Evolutionary conservation across 2,888 invertebrate species (phyloP), one percentile per base, ranked within the genome.

Genomic region (Aproaerema taeniolella): DNA sequence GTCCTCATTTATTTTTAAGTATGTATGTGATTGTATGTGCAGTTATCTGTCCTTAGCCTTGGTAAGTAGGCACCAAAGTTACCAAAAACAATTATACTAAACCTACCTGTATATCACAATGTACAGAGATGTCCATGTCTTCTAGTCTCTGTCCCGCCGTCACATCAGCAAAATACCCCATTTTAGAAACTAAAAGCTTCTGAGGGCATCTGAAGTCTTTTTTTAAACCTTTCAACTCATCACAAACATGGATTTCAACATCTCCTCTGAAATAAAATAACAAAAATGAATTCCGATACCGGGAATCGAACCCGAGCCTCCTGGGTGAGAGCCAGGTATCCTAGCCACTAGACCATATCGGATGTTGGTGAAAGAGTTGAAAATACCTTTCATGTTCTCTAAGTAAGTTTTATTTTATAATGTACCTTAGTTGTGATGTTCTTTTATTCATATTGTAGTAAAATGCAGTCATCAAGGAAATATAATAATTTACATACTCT

Each of bases 81-180:
- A n/a, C n/a, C 20, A 20, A 20, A 20, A 20, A 20, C 8, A 20
- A 20, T 20, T 20, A 20, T n/a, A n/a, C n/a, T n/a, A 28, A 13
- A 35, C 10, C 12, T 44, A 97, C 96, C 65, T 94, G 92, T 41
- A 98, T 93, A 77, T 98, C 98, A 68, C 98, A 98, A 68, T 98
- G 98, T 0, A 98, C 98, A 0, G 97, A 97, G 52, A 98, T 98
- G 62, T 98, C 97, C 91, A 97, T 96, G 60, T 97, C 97, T 62
- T 94, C 93, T 5, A 95, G 74, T 41, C 91, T 89, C 66, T 95
- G 95, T 0, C 91, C 95, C 10, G 92, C 91, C 0, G 95, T 95
- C 2, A 96, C 94, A 62, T 95, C 94, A 7, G 95, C 95, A 75
- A 98, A 98, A 67, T 98, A 98, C 8, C 95, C 95, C 97, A 98